phyloP scores from a whole-genome alignment of 2,113 vertebrate genomes.

The Percopsis transmontana region DNA sequence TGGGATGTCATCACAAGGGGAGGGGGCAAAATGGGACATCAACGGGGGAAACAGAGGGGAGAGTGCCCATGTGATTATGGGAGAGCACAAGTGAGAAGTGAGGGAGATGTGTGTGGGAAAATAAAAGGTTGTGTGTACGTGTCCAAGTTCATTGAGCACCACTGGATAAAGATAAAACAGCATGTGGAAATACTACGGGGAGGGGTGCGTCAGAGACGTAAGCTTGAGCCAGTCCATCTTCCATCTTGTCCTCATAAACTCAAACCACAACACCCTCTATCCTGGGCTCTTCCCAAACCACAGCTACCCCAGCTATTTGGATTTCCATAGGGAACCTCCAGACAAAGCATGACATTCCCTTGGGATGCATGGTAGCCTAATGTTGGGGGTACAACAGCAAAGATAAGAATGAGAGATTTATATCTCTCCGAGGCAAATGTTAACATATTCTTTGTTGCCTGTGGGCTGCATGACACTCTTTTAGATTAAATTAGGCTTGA shows the following conservation, averaged over 20 bases:
- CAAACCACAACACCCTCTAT: neutral
- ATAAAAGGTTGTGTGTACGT: constrained; percentile 26
- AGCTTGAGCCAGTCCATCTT: constrained; percentile 29
- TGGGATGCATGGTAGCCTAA: constrained; percentile 29
- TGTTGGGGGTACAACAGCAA: constrained; percentile 41
- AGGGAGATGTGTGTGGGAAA: constrained; percentile 20
- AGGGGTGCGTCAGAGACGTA: constrained; percentile 6
- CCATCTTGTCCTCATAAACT: constrained; percentile 26
- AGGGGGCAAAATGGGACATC: constrained; percentile 1
- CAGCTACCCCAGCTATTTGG: constrained; percentile 54
- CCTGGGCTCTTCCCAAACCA: constrained; percentile 13
- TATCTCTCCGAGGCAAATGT: constrained; percentile 44
- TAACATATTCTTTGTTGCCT: constrained; percentile 35
- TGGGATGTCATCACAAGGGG: constrained; percentile 56
- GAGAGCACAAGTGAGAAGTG: constrained; percentile 26
- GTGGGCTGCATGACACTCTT: constrained; percentile 44
- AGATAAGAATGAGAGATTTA: constrained; percentile 60
- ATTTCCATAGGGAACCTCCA: constrained; percentile 43
- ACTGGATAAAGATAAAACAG: constrained; percentile 57
- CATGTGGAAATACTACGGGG: constrained; percentile 25
- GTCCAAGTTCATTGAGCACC: constrained; percentile 30
- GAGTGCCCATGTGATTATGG: constrained; percentile 16
- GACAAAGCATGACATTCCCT: constrained; percentile 38
- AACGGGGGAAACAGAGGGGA: neutral
- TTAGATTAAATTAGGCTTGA: constrained; percentile 15